Percentiles rank a stretch among this genome's conserved stretches.
Evolutionary conservation across 2,797 vertebrate species (phyloP).

Genomic region (Scleropages formosus): DNA sequence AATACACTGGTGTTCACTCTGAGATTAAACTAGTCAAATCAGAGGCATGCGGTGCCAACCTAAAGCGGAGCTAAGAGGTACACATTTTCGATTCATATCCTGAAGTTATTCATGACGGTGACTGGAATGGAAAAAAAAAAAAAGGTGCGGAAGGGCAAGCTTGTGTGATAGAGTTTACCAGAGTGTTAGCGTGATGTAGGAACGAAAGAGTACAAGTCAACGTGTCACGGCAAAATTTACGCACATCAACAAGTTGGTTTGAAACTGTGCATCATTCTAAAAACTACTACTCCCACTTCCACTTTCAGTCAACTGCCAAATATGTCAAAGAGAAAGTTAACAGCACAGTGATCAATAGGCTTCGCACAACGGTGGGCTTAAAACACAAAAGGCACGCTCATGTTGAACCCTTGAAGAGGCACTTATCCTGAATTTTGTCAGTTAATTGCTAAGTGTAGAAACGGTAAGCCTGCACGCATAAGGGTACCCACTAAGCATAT

Average conservation of each 20-base stretch:
- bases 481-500: background rate
- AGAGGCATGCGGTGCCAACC: background rate
- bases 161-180: background rate
- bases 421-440: background rate
- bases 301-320: no score
- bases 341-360: no score
- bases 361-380: background rate
- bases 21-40: background rate
- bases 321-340: no score
- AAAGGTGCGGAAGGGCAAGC: constrained; percentile 27
- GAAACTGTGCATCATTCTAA: no score
- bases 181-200: no score
- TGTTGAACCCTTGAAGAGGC: background rate
- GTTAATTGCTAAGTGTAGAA: background rate
- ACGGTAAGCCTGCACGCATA: background rate
- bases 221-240: no score
- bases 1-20: background rate
- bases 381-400: constrained; percentile 2
- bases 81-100: background rate
- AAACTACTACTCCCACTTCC: no score
- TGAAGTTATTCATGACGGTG: background rate
- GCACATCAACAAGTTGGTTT: no score
- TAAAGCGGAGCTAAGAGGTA: background rate
- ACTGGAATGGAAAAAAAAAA: constrained; percentile 21
- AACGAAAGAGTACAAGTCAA: no score